A percentile compares a stretch with the other conserved stretches of the same genome.
Evolutionary conservation across 2,888 invertebrate genomes (phyloP).

Genomic region (Drosophila pseudotalamancana): DNA sequence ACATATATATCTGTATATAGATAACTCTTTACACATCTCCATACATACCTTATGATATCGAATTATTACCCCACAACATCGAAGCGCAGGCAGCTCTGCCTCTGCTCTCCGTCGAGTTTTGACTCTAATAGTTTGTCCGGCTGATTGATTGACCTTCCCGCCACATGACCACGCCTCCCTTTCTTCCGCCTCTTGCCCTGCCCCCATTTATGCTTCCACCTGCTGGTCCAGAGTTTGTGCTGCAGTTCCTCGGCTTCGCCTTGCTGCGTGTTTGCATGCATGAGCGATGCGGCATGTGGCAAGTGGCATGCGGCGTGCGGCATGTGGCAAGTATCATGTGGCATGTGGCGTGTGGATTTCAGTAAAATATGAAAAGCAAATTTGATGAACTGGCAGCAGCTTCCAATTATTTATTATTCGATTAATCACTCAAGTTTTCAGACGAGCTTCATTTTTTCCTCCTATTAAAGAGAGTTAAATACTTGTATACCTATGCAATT

Average conservation of each 20-base stretch:
- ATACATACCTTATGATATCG: no score
- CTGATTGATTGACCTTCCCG: constrained; percentile 61
- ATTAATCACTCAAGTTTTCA: constrained; percentile 33
- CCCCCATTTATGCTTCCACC: no score
- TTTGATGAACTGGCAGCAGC: constrained; percentile 47
- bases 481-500: no score
- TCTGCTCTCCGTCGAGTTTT: constrained; percentile 6
- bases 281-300: constrained; percentile 39
- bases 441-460: neutral
- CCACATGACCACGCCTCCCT: neutral
- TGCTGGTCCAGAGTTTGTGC: neutral
- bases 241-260: constrained; percentile 14
- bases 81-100: constrained; percentile 1
- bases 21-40: neutral
- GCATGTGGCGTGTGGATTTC: constrained; percentile 55
- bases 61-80: no score
- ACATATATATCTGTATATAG: neutral
- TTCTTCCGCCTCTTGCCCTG: neutral
- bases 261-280: constrained; percentile 12
- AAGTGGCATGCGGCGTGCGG: constrained; percentile 26
- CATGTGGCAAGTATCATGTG: no score
- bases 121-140: constrained; percentile 55
- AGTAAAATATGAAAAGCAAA: constrained; percentile 37
- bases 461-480: no score
- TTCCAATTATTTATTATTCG: constrained; percentile 29